Evolutionary conservation across 2,113 vertebrate species (phyloP).

Genomic region (Pavo muticus): DNA sequence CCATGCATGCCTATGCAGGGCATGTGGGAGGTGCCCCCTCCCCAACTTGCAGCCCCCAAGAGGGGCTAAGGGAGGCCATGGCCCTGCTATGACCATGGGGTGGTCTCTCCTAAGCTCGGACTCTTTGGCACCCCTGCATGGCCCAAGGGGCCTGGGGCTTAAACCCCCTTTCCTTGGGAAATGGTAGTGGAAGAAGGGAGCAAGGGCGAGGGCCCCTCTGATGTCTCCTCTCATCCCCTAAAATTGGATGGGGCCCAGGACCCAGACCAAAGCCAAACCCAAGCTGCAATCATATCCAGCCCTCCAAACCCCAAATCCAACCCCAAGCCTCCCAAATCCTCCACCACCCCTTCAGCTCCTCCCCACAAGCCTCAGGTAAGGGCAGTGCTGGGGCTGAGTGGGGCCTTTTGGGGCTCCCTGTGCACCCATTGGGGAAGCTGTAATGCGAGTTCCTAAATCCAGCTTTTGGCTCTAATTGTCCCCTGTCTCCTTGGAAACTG

Average conservation of each 20-base stretch:
- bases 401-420: neutral
- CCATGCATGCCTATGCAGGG: fast-evolving
- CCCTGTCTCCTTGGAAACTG: slow-evolving; percentile 55
- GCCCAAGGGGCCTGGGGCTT: neutral
- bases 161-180: neutral
- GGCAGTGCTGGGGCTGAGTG: neutral
- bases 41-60: neutral
- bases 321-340: neutral
- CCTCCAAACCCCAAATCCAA: neutral
- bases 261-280: neutral
- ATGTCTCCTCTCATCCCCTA: neutral
- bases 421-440: neutral
- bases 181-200: neutral
- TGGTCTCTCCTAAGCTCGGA: neutral
- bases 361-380: neutral
- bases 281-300: neutral
- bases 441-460: neutral
- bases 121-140: fast-evolving
- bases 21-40: neutral
- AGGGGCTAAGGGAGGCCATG: fast-evolving
- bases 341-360: neutral
- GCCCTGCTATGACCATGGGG: fast-evolving
- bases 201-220: neutral
- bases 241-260: neutral
- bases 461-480: neutral